A percentile compares a stretch with the other conserved stretches of the same genome.
Conservation (phyloP, 1,140 invertebrate species). For the Dolichoris vasculosae region DNA sequence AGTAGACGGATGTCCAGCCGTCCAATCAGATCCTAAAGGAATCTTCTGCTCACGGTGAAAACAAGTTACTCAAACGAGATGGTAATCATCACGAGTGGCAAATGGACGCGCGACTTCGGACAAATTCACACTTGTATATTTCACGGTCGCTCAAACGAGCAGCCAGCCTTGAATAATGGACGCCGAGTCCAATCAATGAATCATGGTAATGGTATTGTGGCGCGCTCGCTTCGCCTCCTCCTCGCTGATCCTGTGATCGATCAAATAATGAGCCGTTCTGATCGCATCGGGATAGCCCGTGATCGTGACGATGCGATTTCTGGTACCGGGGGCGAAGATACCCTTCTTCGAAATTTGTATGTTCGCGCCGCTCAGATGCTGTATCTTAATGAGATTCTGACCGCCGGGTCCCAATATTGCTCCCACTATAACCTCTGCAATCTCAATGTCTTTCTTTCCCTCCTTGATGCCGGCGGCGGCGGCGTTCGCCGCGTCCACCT, state of each 20-base stretch:
- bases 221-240: slow-evolving; percentile 95
- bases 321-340: slow-evolving; percentile 95
- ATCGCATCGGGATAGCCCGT: slow-evolving; percentile 91
- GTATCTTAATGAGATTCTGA: slow-evolving; percentile 96
- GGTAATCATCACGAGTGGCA: neutral
- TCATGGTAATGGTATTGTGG: slow-evolving; percentile 87
- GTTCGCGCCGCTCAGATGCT: slow-evolving; percentile 95
- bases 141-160: slow-evolving; percentile 24
- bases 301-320: slow-evolving; percentile 97
- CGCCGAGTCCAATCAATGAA: slow-evolving; percentile 73
- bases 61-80: slow-evolving; percentile 50
- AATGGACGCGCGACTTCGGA: neutral
- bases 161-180: slow-evolving; percentile 29
- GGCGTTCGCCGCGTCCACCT: slow-evolving; percentile 76
- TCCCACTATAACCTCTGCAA: slow-evolving; percentile 95
- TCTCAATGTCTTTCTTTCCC: slow-evolving; percentile 91
- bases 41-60: slow-evolving; percentile 26
- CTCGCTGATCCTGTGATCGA: slow-evolving; percentile 95
- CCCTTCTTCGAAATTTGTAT: slow-evolving; percentile 99
- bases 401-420: slow-evolving; percentile 96
- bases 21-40: neutral
- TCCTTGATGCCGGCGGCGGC: slow-evolving; percentile 81
- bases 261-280: slow-evolving; percentile 92
- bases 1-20: neutral
- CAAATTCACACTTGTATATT: too few relatives aligned